phyloP scores from a whole-genome alignment of 2,797 vertebrate species.

The Threskiornis aethiopicus region DNA sequence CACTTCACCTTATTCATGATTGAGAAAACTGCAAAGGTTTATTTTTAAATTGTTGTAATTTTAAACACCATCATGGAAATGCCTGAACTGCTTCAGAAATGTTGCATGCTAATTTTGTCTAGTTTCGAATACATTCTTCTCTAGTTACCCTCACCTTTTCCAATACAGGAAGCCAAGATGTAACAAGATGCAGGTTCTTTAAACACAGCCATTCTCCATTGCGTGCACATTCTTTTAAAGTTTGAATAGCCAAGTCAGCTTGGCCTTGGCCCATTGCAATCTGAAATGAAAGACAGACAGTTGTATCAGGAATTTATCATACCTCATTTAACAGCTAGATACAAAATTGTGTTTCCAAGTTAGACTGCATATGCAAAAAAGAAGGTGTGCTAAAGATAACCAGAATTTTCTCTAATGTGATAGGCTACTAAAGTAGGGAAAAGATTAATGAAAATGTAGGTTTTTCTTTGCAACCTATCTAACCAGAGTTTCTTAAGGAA shows the following conservation, averaged over 20 bases:
- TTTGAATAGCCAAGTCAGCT: conserved; percentile 91
- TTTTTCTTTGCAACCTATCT: background rate
- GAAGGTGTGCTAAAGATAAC: background rate
- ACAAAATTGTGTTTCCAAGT: background rate
- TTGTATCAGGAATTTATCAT: background rate
- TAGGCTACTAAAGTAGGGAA: background rate
- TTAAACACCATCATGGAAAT: background rate
- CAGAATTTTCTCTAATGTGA: background rate
- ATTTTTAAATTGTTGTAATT: background rate
- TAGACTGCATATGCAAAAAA: background rate
- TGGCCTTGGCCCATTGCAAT: conserved; percentile 98
- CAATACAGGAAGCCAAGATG: conserved; percentile 89
- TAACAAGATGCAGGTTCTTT: conserved; percentile 96
- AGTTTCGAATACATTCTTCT: background rate
- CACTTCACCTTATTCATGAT: background rate
- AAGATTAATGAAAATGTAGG: background rate
- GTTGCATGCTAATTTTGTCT: background rate
- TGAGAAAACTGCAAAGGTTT: background rate
- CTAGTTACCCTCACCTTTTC: conserved; percentile 86
- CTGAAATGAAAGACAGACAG: conserved; percentile 69
- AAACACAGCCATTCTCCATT: conserved; percentile 95
- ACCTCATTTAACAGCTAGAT: background rate
- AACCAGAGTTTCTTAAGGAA: background rate
- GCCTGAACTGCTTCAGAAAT: background rate
- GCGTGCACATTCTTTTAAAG: conserved; percentile 86